These are phyloP conservation scores for Caenorhabditis angaria DNA, from an alignment of 2,888 invertebrate genomes.

Conservation along the genomic window DNA sequence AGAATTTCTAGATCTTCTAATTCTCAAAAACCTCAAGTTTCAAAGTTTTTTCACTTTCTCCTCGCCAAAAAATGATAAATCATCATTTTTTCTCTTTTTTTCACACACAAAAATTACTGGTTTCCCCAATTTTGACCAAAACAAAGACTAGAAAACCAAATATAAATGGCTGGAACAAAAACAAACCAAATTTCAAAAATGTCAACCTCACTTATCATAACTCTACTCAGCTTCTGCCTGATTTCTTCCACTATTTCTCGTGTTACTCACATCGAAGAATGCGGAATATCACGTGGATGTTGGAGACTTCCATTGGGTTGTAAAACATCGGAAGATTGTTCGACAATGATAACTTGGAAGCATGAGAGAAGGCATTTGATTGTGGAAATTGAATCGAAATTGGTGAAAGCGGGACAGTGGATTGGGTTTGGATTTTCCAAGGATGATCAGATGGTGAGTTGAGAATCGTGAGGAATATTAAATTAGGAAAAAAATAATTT, in stretches of 20 bases:
- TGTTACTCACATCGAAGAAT: slow-evolving; percentile 54
- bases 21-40: no score
- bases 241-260: slow-evolving; percentile 6
- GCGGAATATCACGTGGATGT: slow-evolving; percentile 71
- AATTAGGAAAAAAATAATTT: no score
- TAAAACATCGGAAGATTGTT: slow-evolving; percentile 51
- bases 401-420: slow-evolving; percentile 46
- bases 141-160: no score
- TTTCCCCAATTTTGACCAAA: no score
- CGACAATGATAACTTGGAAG: slow-evolving; percentile 56
- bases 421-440: slow-evolving; percentile 56
- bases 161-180: no score
- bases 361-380: slow-evolving; percentile 47
- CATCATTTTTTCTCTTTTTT: no score
- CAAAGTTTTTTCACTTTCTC: no score
- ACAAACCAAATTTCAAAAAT: no score
- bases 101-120: no score
- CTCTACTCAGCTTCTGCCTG: neutral
- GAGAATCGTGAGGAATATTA: no score
- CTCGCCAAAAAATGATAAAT: no score
- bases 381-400: slow-evolving; percentile 51
- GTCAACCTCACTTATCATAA: neutral
- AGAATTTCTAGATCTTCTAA: no score
- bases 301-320: slow-evolving; percentile 72
- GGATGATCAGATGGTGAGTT: slow-evolving; percentile 49